Evolutionary conservation across 1,140 invertebrate genomes (phyloP), one percentile per base, ranked within the genome.

Genomic region (Stegodyphus mimosarum): DNA sequence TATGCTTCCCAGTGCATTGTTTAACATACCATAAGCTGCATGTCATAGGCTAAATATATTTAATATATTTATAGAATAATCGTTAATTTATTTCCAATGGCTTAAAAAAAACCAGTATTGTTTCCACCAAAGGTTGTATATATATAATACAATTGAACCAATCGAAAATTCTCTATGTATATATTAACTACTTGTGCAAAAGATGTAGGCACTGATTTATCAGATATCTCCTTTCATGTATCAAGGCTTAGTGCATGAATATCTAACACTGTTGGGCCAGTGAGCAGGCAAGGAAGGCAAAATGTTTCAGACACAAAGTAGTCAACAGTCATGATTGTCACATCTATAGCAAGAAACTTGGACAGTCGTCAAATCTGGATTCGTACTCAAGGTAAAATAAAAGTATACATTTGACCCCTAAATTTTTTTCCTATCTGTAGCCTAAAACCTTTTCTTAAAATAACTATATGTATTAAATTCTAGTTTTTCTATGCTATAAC

Each of bases 281-380:
- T 64, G 55, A 84, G 13, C 11, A 48, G 70, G 15, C 63, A 75
- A 75, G 64, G 51, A 83, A 66, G 60, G 48, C 71, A 18, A n/a
- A 66, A n/a, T 84, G 69, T 71, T 74, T 76, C 53, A 63, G 53
- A 76, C 33, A 72, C 6, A 50, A 49, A 86, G 33, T 73, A 84
- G 53, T 76, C 51, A 86, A 53, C 67, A 63, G 50, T 72, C 75
- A 78, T 86, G 83, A 86, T 86, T 86, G 83, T 86, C 83, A 86
- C 67, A 72, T 69, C 75, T 72, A 72, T 73, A 86, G 55, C 75
- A 86, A 72, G 64, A 49, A 78, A 72, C 75, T 71, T 78, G 74
- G 83, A 72, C 83, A 50, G 66, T 51, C 63, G 15, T 71, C 49
- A 72, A 15, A 73, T 78, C 76, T 67, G 63, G 15, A 71, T 77